Base-by-base conservation (phyloP, 2,797 vertebrate genomes). In the Eulemur rubriventer region DNA sequence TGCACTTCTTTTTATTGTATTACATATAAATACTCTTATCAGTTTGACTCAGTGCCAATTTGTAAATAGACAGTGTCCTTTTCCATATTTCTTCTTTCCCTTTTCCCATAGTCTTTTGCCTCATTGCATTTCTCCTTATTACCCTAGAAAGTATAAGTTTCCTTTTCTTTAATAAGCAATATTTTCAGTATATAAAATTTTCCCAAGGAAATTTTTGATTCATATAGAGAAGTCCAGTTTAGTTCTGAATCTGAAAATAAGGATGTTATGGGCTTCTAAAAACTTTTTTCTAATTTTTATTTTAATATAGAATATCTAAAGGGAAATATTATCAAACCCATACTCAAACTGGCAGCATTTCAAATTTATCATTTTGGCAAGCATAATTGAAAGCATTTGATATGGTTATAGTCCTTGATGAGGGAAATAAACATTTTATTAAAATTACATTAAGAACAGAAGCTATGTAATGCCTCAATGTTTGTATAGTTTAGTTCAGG, bases 131-230 rank as follows among this genome's bases (percentile, higher is more conserved):
- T 95, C 17, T 94, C 79, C 11, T 87, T 35, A 70, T 69, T 28
- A 90, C 24, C 33, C 13, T 85, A 75, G 73, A 92, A 91, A 93
- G 52, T 80, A 61, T 35, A 46, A 69, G 79, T 95, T 91, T 93
- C 55, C 38, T 80, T n/a, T 81, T 73, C 90, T 48, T 86, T 85
- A 55, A 65, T 33, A 65, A 65, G 41, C 38, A 73, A 38, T 75
- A 70, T 83, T 95, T 92, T 91, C n/a, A 80, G n/a, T 76, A 91
- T 85, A 84, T 59, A 95, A 90, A 79, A 93, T 52, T 82, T 96
- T 67, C 78, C 46, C 22, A 72, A 41, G 38, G 17, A 83, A 86
- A 30, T 75, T 95, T 94, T 93, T 80, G n/a, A 69, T 78, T 1
- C 75, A n/a, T 28, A 46, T 10, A 90, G 12, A 81, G 59, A 92